A percentile compares a stretch with the other conserved stretches of the same genome.
phyloP scores from a whole-genome alignment of 2,888 invertebrate species.

The Eilema caniola region DNA sequence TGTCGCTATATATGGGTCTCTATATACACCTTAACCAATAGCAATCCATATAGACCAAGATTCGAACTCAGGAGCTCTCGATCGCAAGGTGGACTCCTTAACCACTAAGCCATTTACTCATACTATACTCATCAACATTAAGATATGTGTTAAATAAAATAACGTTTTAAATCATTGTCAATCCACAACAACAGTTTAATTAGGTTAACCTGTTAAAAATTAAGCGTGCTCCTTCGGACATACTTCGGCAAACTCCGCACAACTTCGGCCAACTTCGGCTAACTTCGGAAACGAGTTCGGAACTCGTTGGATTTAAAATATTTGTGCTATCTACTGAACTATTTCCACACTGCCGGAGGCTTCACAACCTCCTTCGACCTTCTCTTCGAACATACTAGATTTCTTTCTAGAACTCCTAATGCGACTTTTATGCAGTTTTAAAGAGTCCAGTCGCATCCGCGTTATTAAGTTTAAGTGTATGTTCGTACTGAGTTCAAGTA shows the following conservation, averaged over 20 bases:
- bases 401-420: constrained; percentile 15
- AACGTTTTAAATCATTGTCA: constrained; percentile 18
- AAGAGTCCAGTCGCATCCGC: neutral
- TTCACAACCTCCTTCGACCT: constrained; percentile 26
- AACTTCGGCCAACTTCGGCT: constrained; percentile 41
- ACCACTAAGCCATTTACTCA: neutral
- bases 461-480: neutral
- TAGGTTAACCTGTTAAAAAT: constrained; percentile 56
- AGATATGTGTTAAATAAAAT: neutral
- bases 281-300: constrained; percentile 46
- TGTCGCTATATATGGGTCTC: too few species aligned
- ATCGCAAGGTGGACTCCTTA: neutral
- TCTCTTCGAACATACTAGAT: constrained; percentile 5
- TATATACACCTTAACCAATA: too few species aligned
- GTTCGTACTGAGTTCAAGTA: neutral
- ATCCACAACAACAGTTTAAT: constrained; percentile 52
- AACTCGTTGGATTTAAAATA: constrained; percentile 54
- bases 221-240: constrained; percentile 44
- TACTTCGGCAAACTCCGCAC: constrained; percentile 45
- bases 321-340: constrained; percentile 49
- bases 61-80: too few species aligned
- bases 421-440: constrained; percentile 30
- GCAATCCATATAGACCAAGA: too few species aligned
- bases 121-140: too few species aligned
- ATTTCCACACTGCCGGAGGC: constrained; percentile 41